Conservation (phyloP, 2,113 vertebrate species). For the Odontesthes bonariensis region DNA sequence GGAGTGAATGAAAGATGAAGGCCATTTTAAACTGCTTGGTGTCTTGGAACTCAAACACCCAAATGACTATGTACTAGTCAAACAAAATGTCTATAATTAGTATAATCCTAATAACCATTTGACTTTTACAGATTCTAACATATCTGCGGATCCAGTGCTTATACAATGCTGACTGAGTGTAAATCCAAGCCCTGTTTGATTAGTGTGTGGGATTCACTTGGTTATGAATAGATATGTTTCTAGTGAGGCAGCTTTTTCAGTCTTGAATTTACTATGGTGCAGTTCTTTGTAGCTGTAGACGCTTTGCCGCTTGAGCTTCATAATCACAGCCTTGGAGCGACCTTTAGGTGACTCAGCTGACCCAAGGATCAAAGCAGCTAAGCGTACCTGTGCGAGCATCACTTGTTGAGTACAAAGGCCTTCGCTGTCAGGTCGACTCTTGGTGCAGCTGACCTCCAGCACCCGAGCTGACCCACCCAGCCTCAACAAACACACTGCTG, state of each 20-base stretch:
- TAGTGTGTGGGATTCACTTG: not conserved
- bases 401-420: conserved; percentile 71
- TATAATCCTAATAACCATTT: not conserved
- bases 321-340: conserved; percentile 54
- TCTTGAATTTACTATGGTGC: not conserved
- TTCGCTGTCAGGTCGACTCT: conserved; percentile 47
- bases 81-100: too few species aligned
- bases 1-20: too few species aligned
- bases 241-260: not conserved
- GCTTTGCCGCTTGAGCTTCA: conserved; percentile 31
- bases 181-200: not conserved
- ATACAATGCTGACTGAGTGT: not conserved
- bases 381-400: conserved; percentile 62
- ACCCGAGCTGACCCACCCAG: conserved; percentile 42
- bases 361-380: conserved; percentile 68
- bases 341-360: conserved; percentile 54
- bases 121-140: not conserved
- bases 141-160: not conserved
- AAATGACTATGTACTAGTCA: too few species aligned
- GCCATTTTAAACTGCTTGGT: too few species aligned
- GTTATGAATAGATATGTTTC: not conserved
- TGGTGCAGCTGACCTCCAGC: conserved; percentile 48
- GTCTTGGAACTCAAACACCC: too few species aligned
- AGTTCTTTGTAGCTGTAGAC: not conserved
- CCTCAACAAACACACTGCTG: conserved; percentile 64